Percentiles rank a stretch among this genome's conserved stretches.
These are phyloP conservation scores for Aromia moschata DNA, from an alignment of 2,888 invertebrate species.

Conservation along the genomic window DNA sequence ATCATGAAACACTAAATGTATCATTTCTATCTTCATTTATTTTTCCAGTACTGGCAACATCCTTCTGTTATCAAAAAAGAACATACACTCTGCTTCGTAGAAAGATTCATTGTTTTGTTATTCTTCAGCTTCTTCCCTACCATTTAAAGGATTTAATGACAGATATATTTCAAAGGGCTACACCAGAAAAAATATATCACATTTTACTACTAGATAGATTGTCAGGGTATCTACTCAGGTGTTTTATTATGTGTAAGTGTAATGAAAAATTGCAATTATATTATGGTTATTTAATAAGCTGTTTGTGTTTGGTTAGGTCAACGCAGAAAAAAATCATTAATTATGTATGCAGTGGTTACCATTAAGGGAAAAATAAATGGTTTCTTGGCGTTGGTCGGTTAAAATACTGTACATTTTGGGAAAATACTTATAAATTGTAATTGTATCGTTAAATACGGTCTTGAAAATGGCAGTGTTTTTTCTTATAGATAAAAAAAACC, in stretches of 20 bases:
- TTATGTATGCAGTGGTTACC: constrained; percentile 4
- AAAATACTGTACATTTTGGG: constrained; percentile 27
- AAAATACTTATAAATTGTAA: constrained; percentile 14
- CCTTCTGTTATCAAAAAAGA: not conserved
- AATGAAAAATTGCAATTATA: too few species aligned
- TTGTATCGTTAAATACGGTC: constrained; percentile 25
- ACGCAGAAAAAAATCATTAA: too few species aligned
- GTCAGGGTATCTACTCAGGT: not conserved
- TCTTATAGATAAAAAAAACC: constrained; percentile 37
- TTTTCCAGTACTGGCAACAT: constrained; percentile 13
- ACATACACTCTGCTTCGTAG: not conserved
- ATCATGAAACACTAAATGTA: constrained; percentile 27
- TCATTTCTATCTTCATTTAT: not conserved
- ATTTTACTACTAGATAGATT: not conserved
- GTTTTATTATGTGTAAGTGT: not conserved
- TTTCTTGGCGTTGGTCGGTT: constrained; percentile 12
- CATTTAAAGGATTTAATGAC: too few species aligned
- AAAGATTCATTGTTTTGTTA: not conserved
- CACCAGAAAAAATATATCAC: too few species aligned
- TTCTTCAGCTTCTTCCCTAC: too few species aligned
- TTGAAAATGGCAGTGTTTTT: constrained; percentile 46
- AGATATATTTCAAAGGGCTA: too few species aligned
- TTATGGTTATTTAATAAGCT: too few species aligned
- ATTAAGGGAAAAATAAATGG: constrained; percentile 13
- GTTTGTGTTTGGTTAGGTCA: too few species aligned